Percentiles rank a stretch among this genome's conserved stretches.
Conservation (phyloP, 2,888 invertebrate genomes). For the Tanypteryx hageni region DNA sequence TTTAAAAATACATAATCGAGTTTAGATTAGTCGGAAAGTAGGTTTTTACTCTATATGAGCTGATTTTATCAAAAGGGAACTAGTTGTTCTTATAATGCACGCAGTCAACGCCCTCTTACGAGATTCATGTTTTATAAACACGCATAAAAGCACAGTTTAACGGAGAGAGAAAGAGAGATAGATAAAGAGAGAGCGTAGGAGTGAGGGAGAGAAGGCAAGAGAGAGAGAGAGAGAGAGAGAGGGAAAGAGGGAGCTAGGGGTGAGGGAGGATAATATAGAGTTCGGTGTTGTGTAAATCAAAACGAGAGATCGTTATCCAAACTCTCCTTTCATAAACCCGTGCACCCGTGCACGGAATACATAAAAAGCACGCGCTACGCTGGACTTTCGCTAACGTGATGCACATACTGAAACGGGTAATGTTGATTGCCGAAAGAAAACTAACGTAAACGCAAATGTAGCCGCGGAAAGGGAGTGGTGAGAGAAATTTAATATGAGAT, state of each 20-base stretch:
- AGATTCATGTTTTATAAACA: too few species aligned
- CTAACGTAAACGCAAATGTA: neutral
- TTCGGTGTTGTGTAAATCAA: constrained; percentile 3
- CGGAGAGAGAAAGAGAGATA: neutral
- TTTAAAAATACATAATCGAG: too few species aligned
- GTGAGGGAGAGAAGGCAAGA: too few species aligned
- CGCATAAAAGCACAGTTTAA: too few species aligned
- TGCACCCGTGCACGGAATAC: neutral
- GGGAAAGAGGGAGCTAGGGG: neutral
- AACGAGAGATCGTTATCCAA: constrained; percentile 8
- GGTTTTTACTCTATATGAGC: too few species aligned
- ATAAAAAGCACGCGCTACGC: neutral
- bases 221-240: neutral
- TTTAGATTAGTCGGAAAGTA: too few species aligned
- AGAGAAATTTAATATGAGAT: too few species aligned
- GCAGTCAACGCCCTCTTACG: too few species aligned
- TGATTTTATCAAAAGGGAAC: too few species aligned
- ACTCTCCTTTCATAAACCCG: constrained; percentile 18
- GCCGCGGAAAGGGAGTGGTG: neutral
- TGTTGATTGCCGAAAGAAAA: neutral
- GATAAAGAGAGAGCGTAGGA: neutral
- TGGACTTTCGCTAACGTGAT: constrained; percentile 23
- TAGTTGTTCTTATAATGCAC: too few species aligned
- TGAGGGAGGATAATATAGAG: neutral
- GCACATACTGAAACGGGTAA: neutral